These are phyloP conservation scores for Zaprionus nigranus DNA, from an alignment of 1,140 invertebrate species.

Conservation along the genomic window DNA sequence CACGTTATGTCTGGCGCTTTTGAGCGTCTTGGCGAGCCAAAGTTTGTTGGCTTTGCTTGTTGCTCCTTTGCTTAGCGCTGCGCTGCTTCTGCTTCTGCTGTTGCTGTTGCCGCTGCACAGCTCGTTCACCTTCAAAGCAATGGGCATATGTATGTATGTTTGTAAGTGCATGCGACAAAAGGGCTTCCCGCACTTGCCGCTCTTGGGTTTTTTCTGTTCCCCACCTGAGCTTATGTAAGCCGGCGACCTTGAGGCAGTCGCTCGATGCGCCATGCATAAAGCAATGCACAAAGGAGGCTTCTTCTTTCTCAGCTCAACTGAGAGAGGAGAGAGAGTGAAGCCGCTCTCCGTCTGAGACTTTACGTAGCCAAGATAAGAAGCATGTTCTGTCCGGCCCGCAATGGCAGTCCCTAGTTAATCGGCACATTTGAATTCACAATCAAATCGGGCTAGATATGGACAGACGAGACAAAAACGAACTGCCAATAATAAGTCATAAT, in stretches of 20 bases:
- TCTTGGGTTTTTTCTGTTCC: conserved; percentile 49
- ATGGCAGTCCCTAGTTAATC: conserved; percentile 10
- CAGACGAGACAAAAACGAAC: conserved; percentile 27
- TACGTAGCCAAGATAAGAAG: conserved; percentile 6
- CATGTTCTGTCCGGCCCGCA: conserved; percentile 18
- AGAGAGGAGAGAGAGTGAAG: conserved; percentile 35
- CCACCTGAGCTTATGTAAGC: conserved; percentile 57
- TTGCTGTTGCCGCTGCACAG: conserved; percentile 16
- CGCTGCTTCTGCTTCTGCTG: neutral
- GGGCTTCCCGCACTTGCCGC: conserved; percentile 24
- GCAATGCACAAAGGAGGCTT: conserved; percentile 32
- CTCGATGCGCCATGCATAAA: conserved; percentile 37
- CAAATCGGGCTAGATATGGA: conserved; percentile 9
- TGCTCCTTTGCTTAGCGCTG: conserved; percentile 45
- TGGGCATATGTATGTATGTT: conserved; percentile 17
- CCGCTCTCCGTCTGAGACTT: conserved; percentile 17
- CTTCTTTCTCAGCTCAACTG: conserved; percentile 43
- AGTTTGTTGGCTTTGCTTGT: conserved; percentile 74
- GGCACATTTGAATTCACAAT: conserved; percentile 28
- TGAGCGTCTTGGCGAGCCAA: conserved; percentile 32
- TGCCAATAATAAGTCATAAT: conserved; percentile 35
- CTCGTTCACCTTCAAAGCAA: conserved; percentile 68
- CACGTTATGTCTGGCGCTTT: conserved; percentile 52
- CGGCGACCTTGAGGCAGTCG: conserved; percentile 59
- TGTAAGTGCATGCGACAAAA: conserved; percentile 26